Evolutionary conservation across 1,140 invertebrate genomes (phyloP).

Genomic region (Neodiprion pinetum): DNA sequence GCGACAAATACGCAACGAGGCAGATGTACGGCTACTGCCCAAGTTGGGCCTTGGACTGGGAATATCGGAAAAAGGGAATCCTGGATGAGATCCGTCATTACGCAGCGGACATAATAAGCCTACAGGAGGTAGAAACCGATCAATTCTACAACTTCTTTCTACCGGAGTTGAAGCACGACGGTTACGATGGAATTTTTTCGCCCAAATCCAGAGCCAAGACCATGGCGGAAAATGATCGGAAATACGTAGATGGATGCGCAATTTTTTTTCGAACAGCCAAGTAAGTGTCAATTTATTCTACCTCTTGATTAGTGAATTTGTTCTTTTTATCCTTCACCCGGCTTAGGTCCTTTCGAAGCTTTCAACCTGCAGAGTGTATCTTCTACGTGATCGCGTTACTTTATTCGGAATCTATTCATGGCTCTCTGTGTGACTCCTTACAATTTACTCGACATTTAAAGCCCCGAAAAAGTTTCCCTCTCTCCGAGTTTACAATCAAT

Average conservation of each 20-base stretch:
- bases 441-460: background rate
- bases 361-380: background rate
- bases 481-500: background rate
- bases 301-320: background rate
- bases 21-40: slow-evolving; percentile 99
- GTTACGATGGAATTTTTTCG: slow-evolving; percentile 98
- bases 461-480: background rate
- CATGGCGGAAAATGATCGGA: slow-evolving; percentile 95
- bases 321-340: background rate
- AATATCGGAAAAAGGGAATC: slow-evolving; percentile 98
- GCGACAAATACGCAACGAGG: slow-evolving; percentile 97
- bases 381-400: background rate
- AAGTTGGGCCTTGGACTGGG: slow-evolving; percentile 97
- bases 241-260: slow-evolving; percentile 99
- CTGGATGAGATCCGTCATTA: slow-evolving; percentile 96
- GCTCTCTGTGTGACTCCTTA: background rate
- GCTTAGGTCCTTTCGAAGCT: background rate
- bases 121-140: slow-evolving; percentile 99
- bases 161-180: slow-evolving; percentile 91
- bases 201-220: slow-evolving; percentile 98
- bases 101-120: slow-evolving; percentile 96
- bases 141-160: slow-evolving; percentile 98
- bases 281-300: slow-evolving; percentile 67
- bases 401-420: background rate
- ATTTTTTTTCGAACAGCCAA: slow-evolving; percentile 96